Conservation (phyloP, 2,888 invertebrate genomes). For the Cyaniris semiargus region DNA sequence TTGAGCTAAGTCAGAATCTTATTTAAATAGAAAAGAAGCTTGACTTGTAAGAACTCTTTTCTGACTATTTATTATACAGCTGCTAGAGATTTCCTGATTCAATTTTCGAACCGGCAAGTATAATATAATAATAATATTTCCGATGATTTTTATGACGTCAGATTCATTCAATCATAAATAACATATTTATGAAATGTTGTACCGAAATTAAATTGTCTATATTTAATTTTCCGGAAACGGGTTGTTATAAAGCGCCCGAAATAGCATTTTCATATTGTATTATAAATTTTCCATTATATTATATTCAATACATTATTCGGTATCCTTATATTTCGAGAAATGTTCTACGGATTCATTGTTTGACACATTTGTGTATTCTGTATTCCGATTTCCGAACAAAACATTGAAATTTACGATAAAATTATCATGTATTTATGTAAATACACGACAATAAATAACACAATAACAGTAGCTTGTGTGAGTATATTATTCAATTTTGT, state of each 20-base stretch:
- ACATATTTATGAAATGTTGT: not conserved
- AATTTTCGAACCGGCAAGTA: too few relatives aligned
- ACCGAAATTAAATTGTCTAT: not conserved
- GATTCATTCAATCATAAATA: too few relatives aligned
- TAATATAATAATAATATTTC: too few relatives aligned
- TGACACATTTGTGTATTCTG: not conserved
- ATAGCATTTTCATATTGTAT: not conserved
- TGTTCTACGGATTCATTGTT: not conserved
- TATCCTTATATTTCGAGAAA: not conserved
- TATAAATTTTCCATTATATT: not conserved
- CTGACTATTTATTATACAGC: too few relatives aligned
- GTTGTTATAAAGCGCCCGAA: not conserved
- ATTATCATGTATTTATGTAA: constrained; percentile 16
- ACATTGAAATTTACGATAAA: not conserved
- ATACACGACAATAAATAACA: constrained; percentile 37
- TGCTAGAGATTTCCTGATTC: too few relatives aligned
- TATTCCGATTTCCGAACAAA: not conserved
- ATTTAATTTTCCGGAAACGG: not conserved
- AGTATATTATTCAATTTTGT: constrained; percentile 3
- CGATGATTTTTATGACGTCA: too few relatives aligned
- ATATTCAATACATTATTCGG: not conserved
- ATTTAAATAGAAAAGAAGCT: too few relatives aligned
- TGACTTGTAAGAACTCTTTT: too few relatives aligned
- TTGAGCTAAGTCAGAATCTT: too few relatives aligned
- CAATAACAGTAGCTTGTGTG: constrained; percentile 4